Evolutionary conservation across 2,113 vertebrate genomes (phyloP), one percentile per base, ranked within the genome.

Genomic region (Poecile atricapillus): DNA sequence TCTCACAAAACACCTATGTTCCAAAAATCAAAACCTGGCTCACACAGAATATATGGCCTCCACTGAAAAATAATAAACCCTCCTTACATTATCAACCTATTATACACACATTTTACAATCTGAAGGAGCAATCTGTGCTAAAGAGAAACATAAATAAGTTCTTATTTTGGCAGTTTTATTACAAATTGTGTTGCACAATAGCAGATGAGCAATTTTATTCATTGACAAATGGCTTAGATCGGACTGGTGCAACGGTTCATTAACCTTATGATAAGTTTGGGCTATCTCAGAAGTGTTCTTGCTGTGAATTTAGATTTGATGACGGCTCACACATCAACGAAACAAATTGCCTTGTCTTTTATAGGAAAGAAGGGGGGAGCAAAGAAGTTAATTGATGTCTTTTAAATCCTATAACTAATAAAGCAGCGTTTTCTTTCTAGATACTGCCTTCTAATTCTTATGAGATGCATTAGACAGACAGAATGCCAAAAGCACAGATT

Each of bases 141-240:
- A 95, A 78, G 65, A 94, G 77, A 96, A 75, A 89, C 37, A 92
- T 80, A 92, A 95, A 91, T 95, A 96, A 89, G 33, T 81, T 87
- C 84, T 94, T 93, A 89, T 86, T 96, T 96, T 83, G 78, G 81
- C 43, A 93, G 87, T 88, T 97, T 97, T 96, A 94, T 96, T 69
- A 46, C 58, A 89, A 81, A 94, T 86, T 94, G 68, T 79, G 83
- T 62, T 93, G 52, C 79, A 96, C 83, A 83, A 80, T 90, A 90
- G 62, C 75, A 96, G 94, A 97, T 95, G 79, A 95, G 50, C 52
- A 82, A 89, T 96, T 97, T 97, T 91, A 95, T 94, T 97, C 95
- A 90, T 92, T 97, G 94, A 97, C 88, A 97, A 97, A 97, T 91
- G 93, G 52, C 35, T 71, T 96, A 97, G 94, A 97, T 96, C 80